Evolutionary conservation across 1,140 invertebrate genomes (phyloP).

Genomic region (Lordiphosa mommai): DNA sequence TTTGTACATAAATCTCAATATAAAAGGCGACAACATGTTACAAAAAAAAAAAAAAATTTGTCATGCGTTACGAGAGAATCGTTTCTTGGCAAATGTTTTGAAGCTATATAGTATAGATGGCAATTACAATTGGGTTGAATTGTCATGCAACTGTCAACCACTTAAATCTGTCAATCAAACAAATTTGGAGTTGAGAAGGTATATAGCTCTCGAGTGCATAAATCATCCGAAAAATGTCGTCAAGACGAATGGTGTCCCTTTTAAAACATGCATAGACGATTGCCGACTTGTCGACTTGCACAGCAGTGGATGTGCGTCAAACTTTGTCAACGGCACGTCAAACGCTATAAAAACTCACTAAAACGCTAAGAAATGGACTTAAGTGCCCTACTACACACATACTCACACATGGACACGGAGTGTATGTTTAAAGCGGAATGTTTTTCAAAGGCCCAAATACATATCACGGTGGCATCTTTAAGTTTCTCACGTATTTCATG

Average conservation of each 20-base stretch:
- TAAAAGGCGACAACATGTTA: conserved; percentile 61
- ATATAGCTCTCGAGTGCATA: conserved; percentile 59
- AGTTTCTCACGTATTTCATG: conserved; percentile 78
- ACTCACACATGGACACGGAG: conserved; percentile 18
- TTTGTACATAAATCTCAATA: conserved; percentile 29
- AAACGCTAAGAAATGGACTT: conserved; percentile 53
- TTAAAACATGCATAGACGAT: conserved; percentile 26
- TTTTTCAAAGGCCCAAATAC: conserved; percentile 22
- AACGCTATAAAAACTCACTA: conserved; percentile 63
- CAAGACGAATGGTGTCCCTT: conserved; percentile 27
- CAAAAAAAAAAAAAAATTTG: conserved; percentile 68
- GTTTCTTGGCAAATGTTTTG: conserved; percentile 57
- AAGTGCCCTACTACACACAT: conserved; percentile 59
- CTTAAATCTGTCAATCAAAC: conserved; percentile 77
- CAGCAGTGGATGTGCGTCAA: conserved; percentile 64
- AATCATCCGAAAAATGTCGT: conserved; percentile 52
- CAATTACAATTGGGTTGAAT: conserved; percentile 63
- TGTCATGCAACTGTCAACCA: conserved; percentile 79
- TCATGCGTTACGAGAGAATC: conserved; percentile 76
- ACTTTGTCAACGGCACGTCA: conserved; percentile 77
- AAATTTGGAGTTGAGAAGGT: conserved; percentile 53
- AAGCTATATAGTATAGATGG: conserved; percentile 33
- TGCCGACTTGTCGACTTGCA: conserved; percentile 10
- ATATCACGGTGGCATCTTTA: conserved; percentile 26
- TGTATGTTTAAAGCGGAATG: conserved; percentile 21